Evolutionary conservation across 2,113 vertebrate species (phyloP).

Genomic region (Plecotus auritus): DNA sequence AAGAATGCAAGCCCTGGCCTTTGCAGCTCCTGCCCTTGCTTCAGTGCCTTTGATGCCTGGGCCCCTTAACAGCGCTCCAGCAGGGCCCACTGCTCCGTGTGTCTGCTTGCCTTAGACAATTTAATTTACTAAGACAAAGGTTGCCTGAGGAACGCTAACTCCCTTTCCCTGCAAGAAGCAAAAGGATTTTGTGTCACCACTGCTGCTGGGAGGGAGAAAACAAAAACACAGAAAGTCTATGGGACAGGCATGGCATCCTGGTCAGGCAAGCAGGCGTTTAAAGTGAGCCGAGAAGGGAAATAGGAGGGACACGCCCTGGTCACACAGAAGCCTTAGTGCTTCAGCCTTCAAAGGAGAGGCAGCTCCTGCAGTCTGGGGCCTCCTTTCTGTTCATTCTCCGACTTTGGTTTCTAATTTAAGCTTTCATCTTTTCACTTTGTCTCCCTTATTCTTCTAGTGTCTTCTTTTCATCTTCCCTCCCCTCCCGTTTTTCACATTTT

Average conservation of each 20-base stretch:
- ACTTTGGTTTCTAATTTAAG: constrained; percentile 1
- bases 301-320: background rate
- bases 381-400: background rate
- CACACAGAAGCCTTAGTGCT: background rate
- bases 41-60: background rate
- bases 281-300: background rate
- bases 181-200: background rate
- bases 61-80: background rate
- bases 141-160: background rate
- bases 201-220: background rate
- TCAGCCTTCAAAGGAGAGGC: background rate
- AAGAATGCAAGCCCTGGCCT: background rate
- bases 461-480: constrained; percentile 11
- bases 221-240: background rate
- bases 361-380: accelerated
- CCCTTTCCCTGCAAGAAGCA: background rate
- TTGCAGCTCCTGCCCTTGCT: background rate
- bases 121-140: constrained; percentile 45
- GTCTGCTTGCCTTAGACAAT: background rate
- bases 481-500: background rate
- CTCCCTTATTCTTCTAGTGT: background rate
- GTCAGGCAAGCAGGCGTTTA: no score
- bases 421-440: background rate
- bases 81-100: background rate
- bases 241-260: background rate